Percentiles rank a stretch among this genome's conserved stretches.
Evolutionary conservation across 2,797 vertebrate genomes (phyloP).

Genomic region (Triplophysa bombifrons): DNA sequence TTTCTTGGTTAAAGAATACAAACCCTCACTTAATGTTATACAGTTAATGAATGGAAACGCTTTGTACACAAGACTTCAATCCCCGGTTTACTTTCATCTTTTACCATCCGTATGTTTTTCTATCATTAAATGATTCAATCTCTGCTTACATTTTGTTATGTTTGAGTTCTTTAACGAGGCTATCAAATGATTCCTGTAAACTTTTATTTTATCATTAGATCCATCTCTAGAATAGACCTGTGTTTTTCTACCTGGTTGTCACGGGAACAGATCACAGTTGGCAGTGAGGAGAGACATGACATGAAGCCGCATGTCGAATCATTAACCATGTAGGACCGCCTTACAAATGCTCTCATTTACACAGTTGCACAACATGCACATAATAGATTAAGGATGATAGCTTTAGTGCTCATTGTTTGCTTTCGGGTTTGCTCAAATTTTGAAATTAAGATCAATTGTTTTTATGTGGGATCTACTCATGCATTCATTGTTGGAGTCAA

Average conservation of each 20-base stretch:
- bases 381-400: background rate
- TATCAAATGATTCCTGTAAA: constrained; percentile 50
- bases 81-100: constrained; percentile 1
- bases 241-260: constrained; percentile 68
- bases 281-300: constrained; percentile 54
- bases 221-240: constrained; percentile 50
- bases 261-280: constrained; percentile 60
- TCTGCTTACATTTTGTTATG: constrained; percentile 37
- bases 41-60: constrained; percentile 22
- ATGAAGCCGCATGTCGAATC: constrained; percentile 64
- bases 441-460: background rate
- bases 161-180: constrained; percentile 43
- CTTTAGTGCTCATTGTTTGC: background rate
- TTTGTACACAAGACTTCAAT: background rate
- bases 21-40: background rate
- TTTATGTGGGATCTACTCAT: background rate
- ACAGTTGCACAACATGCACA: constrained; percentile 33
- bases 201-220: constrained; percentile 50
- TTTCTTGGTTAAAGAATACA: background rate
- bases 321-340: constrained; percentile 48
- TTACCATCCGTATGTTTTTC: constrained; percentile 11
- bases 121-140: constrained; percentile 40
- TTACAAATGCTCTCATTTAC: constrained; percentile 36
- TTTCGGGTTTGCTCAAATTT: background rate
- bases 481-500: background rate